Percentiles rank a stretch among this genome's conserved stretches.
These are phyloP conservation scores for Poecilia wingei DNA, from an alignment of 2,797 vertebrate species.

Conservation along the genomic window DNA sequence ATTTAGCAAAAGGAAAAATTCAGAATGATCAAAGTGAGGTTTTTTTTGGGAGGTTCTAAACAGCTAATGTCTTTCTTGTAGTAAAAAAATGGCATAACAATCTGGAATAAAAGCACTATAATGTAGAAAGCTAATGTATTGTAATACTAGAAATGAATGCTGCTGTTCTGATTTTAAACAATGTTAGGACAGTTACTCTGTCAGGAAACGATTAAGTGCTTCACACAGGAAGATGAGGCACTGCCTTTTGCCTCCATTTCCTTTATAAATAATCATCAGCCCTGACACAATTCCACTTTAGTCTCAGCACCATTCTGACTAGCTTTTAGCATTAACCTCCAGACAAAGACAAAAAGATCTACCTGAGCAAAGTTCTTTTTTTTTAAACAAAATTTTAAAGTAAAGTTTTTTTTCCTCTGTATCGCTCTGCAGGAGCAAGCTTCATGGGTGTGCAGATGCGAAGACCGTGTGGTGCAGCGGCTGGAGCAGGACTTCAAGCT, in stretches of 20 bases:
- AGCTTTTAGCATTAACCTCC: too few relatives aligned
- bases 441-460: conserved; percentile 94
- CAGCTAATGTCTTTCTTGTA: neutral
- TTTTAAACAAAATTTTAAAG: neutral
- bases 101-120: neutral
- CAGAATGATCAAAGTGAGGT: neutral
- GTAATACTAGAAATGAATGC: neutral
- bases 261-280: neutral
- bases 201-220: neutral
- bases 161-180: neutral
- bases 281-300: neutral
- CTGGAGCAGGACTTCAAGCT: conserved; percentile 97
- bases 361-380: too few relatives aligned
- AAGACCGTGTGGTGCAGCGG: conserved; percentile 91
- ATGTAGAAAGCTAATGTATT: neutral
- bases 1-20: neutral
- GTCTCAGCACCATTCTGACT: neutral
- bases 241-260: neutral
- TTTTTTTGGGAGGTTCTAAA: neutral
- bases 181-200: neutral
- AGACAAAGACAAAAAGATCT: neutral
- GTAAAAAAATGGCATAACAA: neutral
- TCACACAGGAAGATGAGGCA: neutral
- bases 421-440: conserved; percentile 87
- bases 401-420: neutral